phyloP scores from a whole-genome alignment of 1,140 invertebrate genomes.

The Belonocnema kinseyi region DNA sequence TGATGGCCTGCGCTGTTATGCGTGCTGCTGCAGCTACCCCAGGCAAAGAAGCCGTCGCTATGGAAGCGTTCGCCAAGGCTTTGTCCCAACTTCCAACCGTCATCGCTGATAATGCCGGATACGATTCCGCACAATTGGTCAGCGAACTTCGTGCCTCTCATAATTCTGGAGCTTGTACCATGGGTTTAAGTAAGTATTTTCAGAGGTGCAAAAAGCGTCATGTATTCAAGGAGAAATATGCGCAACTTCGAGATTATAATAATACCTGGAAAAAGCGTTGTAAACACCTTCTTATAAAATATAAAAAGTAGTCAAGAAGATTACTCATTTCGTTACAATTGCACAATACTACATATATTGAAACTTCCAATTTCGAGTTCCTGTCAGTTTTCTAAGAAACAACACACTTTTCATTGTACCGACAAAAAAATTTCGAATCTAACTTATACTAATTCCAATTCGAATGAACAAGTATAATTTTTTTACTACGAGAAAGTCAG shows the following conservation, averaged over 20 bases:
- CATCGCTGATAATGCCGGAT: conserved; percentile 99
- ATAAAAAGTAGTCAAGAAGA: neutral
- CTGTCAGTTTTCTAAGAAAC: neutral
- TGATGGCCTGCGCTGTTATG: conserved; percentile 96
- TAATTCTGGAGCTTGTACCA: conserved; percentile 83
- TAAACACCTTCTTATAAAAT: neutral
- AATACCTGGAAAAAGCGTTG: no score
- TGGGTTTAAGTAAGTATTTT: conserved; percentile 86
- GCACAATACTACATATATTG: no score
- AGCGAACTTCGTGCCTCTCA: conserved; percentile 94
- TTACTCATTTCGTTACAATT: neutral
- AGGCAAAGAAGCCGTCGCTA: conserved; percentile 98
- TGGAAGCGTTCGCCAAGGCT: conserved; percentile 96
- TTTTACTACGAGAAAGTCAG: no score
- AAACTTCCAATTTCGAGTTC: neutral
- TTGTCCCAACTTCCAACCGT: conserved; percentile 92
- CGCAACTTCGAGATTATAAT: no score
- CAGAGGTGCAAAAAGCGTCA: neutral
- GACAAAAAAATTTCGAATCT: no score
- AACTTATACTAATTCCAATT: no score
- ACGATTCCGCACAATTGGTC: conserved; percentile 96
- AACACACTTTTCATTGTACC: no score
- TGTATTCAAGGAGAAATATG: no score
- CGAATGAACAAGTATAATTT: no score
- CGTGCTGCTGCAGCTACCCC: conserved; percentile 90